Base-by-base conservation (phyloP, 2,797 vertebrate species). In the Pseudochromis fuscus region DNA sequence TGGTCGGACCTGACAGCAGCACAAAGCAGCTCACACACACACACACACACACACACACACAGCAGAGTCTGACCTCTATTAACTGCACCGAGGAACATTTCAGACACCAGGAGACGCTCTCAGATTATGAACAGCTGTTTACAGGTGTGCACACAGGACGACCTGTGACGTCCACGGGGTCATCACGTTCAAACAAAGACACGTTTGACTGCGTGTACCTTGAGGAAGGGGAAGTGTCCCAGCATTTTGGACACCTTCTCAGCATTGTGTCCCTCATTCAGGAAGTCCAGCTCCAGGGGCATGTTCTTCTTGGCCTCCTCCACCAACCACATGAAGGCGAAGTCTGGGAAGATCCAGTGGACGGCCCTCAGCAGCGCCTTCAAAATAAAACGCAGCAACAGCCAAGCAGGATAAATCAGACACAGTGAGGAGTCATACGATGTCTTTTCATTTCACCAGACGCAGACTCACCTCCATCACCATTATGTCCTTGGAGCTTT, bases 291-390 rank as follows among this genome's bases (percentile, higher is more conserved):
- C 86, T 99, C 97, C 66, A 97, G 89, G 0, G 97, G 97, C 84
- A 99, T 92, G 89, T 98, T 99, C 86, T 96, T 98, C 92, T 98
- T 99, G 67, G 97, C 96, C 87, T 99, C 98, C 23, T 99, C 97
- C 67, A 98, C 96, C 86, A 99, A 83, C 98, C 98, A 99, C 95
- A 98, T 95, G 81, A 99, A 98, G 60, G 95, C 94, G 81, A 99
- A 98, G 81, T 98, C 95, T n/a, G 97, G 98, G 82, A 99, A 99
- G 37, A 99, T 93, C 91, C 96, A 95, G 56, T 96, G 95, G 74
- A 99, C 96, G 1, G 86, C 83, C 70, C 88, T 92, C 27, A 97
- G 37, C 2, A 99, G 93, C 72, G 96, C 88, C 97, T 99, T 81
- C 65, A 73, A 38, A 68, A 10, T 0, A 62, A 11, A 71, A 68